phyloP scores from a whole-genome alignment of 2,113 vertebrate genomes.

The Tympanuchus pallidicinctus region DNA sequence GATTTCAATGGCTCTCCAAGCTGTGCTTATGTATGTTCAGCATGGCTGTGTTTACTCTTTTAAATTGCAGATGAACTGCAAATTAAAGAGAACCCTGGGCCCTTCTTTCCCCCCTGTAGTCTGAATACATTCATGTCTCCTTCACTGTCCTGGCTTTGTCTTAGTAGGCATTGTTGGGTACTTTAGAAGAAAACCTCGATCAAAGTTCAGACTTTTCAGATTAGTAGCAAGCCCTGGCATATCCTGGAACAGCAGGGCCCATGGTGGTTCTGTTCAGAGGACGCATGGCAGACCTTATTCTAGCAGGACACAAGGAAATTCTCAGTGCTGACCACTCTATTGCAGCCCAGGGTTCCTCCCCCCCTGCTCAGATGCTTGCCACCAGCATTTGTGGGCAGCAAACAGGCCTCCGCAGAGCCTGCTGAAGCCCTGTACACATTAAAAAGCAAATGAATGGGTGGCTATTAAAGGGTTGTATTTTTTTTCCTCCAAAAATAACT shows the following conservation, averaged over 20 bases:
- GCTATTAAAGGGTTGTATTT: neutral
- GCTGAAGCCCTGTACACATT: neutral
- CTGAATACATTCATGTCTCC: neutral
- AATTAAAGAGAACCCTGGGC: neutral
- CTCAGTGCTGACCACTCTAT: neutral
- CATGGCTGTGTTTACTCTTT: constrained; percentile 4
- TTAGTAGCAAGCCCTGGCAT: neutral
- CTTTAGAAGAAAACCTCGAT: neutral
- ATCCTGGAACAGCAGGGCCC: neutral
- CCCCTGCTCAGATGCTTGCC: rapidly evolving
- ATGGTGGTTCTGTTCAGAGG: neutral
- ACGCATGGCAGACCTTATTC: neutral
- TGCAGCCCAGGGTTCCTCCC: rapidly evolving
- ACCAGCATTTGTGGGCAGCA: neutral
- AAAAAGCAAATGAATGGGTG: constrained; percentile 6
- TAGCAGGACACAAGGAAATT: neutral
- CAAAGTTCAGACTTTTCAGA: neutral
- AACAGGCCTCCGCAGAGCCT: neutral
- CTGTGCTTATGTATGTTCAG: neutral
- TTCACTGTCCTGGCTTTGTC: neutral
- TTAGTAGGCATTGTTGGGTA: neutral
- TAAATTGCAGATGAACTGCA: constrained; percentile 20
- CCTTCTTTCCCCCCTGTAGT: neutral
- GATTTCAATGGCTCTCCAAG: constrained; percentile 17
- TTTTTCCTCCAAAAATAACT: constrained; percentile 29